Percentiles rank a stretch among this genome's conserved stretches.
Conservation (phyloP, 1,140 invertebrate species). For the Muscidifurax raptorellus region DNA sequence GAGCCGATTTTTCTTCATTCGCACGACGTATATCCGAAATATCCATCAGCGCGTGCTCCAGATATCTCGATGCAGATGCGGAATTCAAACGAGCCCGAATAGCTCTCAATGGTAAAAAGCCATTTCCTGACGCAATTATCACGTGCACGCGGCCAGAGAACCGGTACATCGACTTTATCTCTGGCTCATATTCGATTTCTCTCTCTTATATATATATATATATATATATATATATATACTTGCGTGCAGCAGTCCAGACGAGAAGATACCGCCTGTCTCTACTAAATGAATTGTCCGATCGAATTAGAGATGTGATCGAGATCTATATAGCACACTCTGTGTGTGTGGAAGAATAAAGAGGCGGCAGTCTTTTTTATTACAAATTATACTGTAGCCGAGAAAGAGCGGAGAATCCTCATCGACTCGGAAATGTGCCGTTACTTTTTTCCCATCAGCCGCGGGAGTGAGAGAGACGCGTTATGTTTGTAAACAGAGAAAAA, state of each 20-base stretch:
- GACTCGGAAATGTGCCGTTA: neutral
- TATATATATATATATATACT: too few species aligned
- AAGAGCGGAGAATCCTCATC: too few species aligned
- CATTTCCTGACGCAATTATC: neutral
- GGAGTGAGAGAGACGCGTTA: neutral
- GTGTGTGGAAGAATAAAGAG: neutral
- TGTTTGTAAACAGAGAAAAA: neutral
- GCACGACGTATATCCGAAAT: too few species aligned
- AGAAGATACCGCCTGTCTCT: neutral
- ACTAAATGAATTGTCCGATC: constrained; percentile 15
- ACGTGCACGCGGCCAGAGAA: constrained; percentile 1
- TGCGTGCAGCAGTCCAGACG: neutral
- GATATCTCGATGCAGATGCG: neutral
- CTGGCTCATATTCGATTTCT: neutral
- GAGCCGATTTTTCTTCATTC: too few species aligned
- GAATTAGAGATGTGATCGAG: neutral
- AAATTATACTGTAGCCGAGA: too few species aligned
- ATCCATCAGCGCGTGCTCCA: neutral
- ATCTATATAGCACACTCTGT: neutral
- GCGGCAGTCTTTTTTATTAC: too few species aligned
- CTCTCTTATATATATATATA: too few species aligned
- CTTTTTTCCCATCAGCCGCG: neutral
- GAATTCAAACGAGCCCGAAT: neutral
- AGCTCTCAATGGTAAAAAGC: neutral
- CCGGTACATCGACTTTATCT: constrained; percentile 1